Percentiles rank a stretch among this genome's conserved stretches.
phyloP scores from a whole-genome alignment of 2,797 vertebrate species.

The Morus bassanus region DNA sequence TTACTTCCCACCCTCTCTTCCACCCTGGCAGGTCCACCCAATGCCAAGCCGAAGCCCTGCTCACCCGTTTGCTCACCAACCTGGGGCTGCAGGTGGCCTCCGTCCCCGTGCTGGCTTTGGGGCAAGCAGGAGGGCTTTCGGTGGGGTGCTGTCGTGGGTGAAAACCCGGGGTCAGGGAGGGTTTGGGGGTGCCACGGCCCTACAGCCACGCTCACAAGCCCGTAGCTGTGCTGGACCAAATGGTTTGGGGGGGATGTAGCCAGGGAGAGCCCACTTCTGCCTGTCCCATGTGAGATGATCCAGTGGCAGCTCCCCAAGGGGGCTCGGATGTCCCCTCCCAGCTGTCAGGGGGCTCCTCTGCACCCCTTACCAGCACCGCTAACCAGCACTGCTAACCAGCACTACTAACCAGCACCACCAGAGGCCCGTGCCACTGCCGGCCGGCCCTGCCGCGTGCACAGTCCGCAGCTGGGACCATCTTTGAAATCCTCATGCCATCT shows the following conservation, averaged over 20 bases:
- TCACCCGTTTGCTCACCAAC: accelerated
- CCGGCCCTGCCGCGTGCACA: accelerated
- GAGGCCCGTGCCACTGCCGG: neutral
- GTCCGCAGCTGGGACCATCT: neutral
- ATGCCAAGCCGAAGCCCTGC: neutral
- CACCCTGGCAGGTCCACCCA: accelerated
- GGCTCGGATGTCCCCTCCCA: accelerated
- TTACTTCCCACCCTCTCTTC: neutral
- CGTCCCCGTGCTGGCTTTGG: accelerated
- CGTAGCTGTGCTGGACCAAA: neutral
- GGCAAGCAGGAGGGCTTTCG: accelerated
- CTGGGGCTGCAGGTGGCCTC: neutral
- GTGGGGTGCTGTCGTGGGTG: neutral
- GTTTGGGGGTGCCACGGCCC: accelerated
- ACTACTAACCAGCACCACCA: accelerated
- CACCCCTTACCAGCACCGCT: no score
- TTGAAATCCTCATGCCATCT: slow-evolving; percentile 21
- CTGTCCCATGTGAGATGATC: neutral
- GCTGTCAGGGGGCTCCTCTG: neutral
- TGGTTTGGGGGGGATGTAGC: no score
- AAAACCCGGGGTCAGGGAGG: neutral
- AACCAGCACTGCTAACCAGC: neutral
- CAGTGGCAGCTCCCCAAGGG: neutral
- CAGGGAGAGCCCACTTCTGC: accelerated
- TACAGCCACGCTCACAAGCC: neutral